Evolutionary conservation across 1,140 invertebrate species (phyloP), one percentile per base, ranked within the genome.

Genomic region (Nixonia krombeini): DNA sequence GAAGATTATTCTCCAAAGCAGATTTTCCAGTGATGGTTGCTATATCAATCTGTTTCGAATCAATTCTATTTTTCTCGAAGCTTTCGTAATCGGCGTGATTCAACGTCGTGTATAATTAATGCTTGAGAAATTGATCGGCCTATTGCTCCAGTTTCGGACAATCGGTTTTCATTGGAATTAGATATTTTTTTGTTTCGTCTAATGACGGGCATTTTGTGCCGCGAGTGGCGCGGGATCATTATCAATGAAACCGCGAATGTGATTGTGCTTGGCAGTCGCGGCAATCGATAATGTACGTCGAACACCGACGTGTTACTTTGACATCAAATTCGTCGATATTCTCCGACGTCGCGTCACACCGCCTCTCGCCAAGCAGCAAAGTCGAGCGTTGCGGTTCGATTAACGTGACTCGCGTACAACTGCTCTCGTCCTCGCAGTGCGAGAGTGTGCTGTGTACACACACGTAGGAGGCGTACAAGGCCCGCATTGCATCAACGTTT

Each of bases 341-440:
- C 65, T 57, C n/a, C n/a, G 46, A 68, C 58, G 62, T 62, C 52
- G 47, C 52, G 56, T 35, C 38, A 41, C 65, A 57, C n/a, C n/a
- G n/a, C n/a, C n/a, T 68, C 65, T 68, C 62, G 47, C 65, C 49
- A 38, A 23, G 58, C 40, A 46, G 52, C 47, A 57, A 62, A 57
- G 51, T 61, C 56, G 53, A 67, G 52, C 56, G 57, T 61, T 61
- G 65, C 58, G 57, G 57, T 68, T 68, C 56, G 65, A 68, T 62
- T 68, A 68, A 68, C 47, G 42, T 62, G 52, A 68, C 65, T 68
- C 42, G 52, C 64, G 57, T 67, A n/a, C n/a, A 61, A 67, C 64
- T 51, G 37, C 51, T 59, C 44, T 53, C 55, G 3, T 45, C 50
- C 53, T 26, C 23, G 42, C 23, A 31, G 52, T 41, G 61, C 31